Percentiles rank a stretch among this genome's conserved stretches.
Evolutionary conservation across 2,797 vertebrate species (phyloP).

Genomic region (Scomberomorus guttatus): DNA sequence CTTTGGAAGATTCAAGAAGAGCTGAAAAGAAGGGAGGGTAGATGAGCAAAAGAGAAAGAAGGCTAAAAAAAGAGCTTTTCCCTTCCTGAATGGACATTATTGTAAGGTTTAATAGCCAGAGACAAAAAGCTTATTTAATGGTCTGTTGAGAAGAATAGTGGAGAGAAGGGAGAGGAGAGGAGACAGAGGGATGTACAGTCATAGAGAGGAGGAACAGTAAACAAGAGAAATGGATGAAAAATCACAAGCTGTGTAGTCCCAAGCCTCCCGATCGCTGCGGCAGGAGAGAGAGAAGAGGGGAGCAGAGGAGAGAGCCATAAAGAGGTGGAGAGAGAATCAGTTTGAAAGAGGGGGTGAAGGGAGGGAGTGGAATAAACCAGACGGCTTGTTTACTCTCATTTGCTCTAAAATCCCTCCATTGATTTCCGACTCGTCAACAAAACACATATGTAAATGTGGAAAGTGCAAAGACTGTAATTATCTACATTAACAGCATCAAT

Average conservation of each 20-base stretch:
- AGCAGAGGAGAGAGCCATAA: no score
- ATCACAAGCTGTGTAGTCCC: no score
- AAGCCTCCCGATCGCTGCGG: neutral
- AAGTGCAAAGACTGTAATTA: slow-evolving; percentile 60
- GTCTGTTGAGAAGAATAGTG: slow-evolving; percentile 38
- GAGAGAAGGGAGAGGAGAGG: neutral
- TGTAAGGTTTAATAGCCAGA: no score
- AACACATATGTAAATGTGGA: slow-evolving; percentile 46
- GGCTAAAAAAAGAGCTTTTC: no score
- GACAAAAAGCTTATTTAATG: slow-evolving; percentile 25
- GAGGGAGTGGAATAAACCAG: neutral
- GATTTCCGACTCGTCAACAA: slow-evolving; percentile 49
- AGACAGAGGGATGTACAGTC: neutral
- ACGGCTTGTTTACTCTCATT: slow-evolving; percentile 39
- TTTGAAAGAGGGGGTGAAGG: neutral
- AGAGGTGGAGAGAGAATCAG: neutral
- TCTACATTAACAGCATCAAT: slow-evolving; percentile 52
- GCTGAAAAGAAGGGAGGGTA: no score
- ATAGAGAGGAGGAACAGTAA: no score
- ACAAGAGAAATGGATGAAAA: no score
- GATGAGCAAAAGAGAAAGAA: no score
- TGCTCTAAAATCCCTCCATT: slow-evolving; percentile 21
- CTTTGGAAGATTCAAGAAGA: no score
- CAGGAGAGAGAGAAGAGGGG: neutral
- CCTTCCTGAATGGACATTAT: no score